These are phyloP conservation scores for Paraescarpia echinospica DNA, from an alignment of 1,140 invertebrate genomes.

Conservation along the genomic window DNA sequence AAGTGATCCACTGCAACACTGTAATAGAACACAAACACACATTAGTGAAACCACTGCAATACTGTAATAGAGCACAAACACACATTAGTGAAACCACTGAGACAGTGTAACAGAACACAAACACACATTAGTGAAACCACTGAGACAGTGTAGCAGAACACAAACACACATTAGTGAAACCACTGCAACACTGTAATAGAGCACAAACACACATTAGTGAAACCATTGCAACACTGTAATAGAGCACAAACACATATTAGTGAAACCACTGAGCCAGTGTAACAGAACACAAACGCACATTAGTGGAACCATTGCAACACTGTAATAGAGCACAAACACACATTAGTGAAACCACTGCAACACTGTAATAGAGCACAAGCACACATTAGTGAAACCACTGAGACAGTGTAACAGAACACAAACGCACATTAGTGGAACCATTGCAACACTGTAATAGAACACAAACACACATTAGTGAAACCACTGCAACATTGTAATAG, in stretches of 20 bases:
- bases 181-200: background rate
- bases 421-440: background rate
- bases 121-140: background rate
- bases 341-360: background rate
- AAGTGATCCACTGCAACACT: slow-evolving; percentile 78
- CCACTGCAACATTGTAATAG: background rate
- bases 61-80: slow-evolving; percentile 14
- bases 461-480: background rate
- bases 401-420: background rate
- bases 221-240: background rate
- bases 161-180: background rate
- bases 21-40: slow-evolving; percentile 44
- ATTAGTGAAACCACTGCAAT: slow-evolving; percentile 29
- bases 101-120: background rate
- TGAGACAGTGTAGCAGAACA: background rate
- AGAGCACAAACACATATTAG: background rate
- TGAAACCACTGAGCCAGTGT: background rate
- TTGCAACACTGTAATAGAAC: background rate
- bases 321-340: background rate
- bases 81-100: background rate
- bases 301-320: background rate
- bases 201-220: background rate
- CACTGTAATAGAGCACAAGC: background rate
- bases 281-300: background rate
- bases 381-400: background rate